Evolutionary conservation across 2,888 invertebrate species (phyloP), one percentile per base, ranked within the genome.

Genomic region (Mystacides longicornis): DNA sequence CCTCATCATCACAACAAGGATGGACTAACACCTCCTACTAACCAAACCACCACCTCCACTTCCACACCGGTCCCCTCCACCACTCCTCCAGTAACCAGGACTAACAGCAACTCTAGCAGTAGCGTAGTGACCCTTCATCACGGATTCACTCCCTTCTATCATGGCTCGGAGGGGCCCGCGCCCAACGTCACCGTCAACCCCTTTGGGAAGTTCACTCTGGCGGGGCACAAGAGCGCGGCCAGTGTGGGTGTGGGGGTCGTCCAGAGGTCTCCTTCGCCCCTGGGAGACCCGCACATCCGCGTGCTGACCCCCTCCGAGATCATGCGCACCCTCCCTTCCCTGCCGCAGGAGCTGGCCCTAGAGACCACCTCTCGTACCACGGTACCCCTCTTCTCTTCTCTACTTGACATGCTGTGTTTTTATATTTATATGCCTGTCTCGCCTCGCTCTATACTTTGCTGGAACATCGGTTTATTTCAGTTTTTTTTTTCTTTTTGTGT

Each of bases 271-370:
- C 74, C 76, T 70, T 73, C 75, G 72, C 54, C 73, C 67, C 69
- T 78, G 64, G 75, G 78, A 66, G 89, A 89, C 78, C 88, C 88
- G 76, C 89, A 88, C 78, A 89, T 89, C 75, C 85, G 89, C 74
- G 89, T 89, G 77, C 82, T 90, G 73, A 90, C 90, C 68, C 89
- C 90, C 68, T 88, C 88, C 67, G 89, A 90, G 83, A 89, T 90
- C 75, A 89, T 89, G 89, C 86, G 88, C 82, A 89, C 89, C 71
- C 83, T 89, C 78, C 89, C 90, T 73, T 87, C 87, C 74, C 83
- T 89, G 57, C 65, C 65, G 48, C 75, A 84, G 84, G 83, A 82
- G 78, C 81, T 82, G 78, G 80, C 79, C 72, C 81, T 81, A 75
- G 81, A 82, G 69, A 71, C 74, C 72, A 74, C 77, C 71, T 74